Percentiles rank a stretch among this genome's conserved stretches.
These are phyloP conservation scores for Drosophila fungiperda DNA, from an alignment of 2,888 invertebrate genomes.

Conservation along the genomic window DNA sequence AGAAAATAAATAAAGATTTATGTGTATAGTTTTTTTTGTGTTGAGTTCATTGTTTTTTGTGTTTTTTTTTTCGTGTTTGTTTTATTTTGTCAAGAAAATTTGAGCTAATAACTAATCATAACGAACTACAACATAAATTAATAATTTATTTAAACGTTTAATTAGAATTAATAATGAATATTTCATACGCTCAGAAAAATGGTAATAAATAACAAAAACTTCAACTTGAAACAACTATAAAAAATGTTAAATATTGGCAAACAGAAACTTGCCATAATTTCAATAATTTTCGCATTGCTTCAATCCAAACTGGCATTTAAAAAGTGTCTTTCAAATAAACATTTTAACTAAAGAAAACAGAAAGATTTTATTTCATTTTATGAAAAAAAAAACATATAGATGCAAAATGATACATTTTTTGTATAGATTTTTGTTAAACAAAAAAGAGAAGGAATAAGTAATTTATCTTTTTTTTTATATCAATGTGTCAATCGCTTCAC, in stretches of 20 bases:
- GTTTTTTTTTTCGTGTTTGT: conserved; percentile 62
- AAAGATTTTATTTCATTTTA: conserved; percentile 78
- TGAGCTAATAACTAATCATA: conserved; percentile 83
- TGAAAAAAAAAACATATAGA: conserved; percentile 62
- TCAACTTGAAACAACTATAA: conserved; percentile 75
- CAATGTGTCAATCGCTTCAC: conserved; percentile 32
- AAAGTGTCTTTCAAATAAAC: conserved; percentile 33
- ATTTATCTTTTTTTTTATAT: conserved; percentile 23
- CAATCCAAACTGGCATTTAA: conserved; percentile 28
- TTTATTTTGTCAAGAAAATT: conserved; percentile 72
- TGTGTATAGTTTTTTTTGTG: conserved; percentile 66
- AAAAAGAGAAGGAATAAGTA: conserved; percentile 56
- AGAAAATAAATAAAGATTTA: conserved; percentile 59
- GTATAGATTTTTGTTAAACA: conserved; percentile 70
- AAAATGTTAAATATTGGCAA: conserved; percentile 50
- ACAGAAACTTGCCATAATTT: conserved; percentile 54
- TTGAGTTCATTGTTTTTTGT: conserved; percentile 58
- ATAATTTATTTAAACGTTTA: conserved; percentile 80
- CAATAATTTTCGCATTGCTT: conserved; percentile 43
- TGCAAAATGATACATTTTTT: conserved; percentile 37
- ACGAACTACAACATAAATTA: conserved; percentile 84
- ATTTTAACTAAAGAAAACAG: conserved; percentile 65
- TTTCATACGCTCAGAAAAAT: conserved; percentile 53
- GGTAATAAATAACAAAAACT: conserved; percentile 79
- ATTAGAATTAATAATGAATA: conserved; percentile 78